Evolutionary conservation across 2,113 vertebrate species (phyloP).

Genomic region (Proteles cristata): DNA sequence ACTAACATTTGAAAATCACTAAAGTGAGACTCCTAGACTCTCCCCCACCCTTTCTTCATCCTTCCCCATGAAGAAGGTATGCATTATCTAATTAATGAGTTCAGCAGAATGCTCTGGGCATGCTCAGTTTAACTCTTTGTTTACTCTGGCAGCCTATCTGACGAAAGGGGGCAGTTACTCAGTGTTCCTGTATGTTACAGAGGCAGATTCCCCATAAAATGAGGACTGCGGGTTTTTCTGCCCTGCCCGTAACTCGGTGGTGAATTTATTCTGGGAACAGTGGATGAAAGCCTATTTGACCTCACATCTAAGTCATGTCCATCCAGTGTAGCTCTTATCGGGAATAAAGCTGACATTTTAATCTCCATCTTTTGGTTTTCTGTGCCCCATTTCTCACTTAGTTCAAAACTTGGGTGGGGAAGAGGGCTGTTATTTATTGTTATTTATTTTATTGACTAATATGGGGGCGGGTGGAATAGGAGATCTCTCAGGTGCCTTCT

Average conservation of each 20-base stretch:
- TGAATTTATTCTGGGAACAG: not conserved
- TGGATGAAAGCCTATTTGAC: not conserved
- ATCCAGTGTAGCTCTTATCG: not conserved
- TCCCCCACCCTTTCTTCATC: not conserved
- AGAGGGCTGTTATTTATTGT: not conserved
- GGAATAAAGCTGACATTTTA: constrained; percentile 39
- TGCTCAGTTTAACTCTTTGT: not conserved
- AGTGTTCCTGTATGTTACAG: not conserved
- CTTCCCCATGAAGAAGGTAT: not conserved
- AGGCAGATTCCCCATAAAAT: not conserved
- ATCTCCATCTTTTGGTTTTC: not conserved
- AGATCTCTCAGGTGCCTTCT: not conserved
- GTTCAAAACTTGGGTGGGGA: constrained; percentile 23
- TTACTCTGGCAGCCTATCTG: not conserved
- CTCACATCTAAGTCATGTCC: not conserved
- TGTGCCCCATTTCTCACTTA: not conserved
- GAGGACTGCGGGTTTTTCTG: not conserved
- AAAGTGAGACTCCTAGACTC: not conserved
- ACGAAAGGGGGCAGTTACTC: not conserved
- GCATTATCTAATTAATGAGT: not conserved
- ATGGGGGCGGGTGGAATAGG: not conserved
- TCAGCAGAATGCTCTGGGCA: not conserved
- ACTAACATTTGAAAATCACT: constrained; percentile 5
- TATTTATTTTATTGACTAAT: not conserved
- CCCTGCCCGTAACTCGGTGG: not conserved